Base-by-base conservation (phyloP, 2,113 vertebrate genomes). In the Entelurus aequoreus region DNA sequence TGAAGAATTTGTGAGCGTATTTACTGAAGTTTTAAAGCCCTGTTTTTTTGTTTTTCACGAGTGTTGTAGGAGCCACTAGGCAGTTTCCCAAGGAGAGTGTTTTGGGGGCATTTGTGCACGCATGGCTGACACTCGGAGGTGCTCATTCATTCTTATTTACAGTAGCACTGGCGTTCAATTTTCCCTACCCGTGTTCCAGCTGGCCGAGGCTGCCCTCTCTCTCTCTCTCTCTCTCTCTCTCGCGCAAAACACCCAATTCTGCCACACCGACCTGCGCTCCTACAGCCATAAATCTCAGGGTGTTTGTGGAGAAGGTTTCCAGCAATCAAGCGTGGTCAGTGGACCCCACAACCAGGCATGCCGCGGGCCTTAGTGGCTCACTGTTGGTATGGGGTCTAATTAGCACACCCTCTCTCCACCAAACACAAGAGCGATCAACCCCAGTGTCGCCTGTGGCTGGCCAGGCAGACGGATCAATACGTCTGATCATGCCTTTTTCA, bases 331-430 rank as follows among this genome's bases (percentile, higher is more conserved):
- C 65, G n/a, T 36, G 35, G 13, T 13, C 3, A 28, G 6, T 36
- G 10, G 28, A 5, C 12, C 28, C 51, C 51, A n/a, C 54, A 19
- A 56, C 15, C 67, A 73, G 66, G 66, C 51, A 4, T 57, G 79
- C 85, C 82, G 9, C 48, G 28, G 79, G 84, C 65, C 59, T 56
- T 57, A 54, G 78, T 71, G 51, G 48, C 74, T 84, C 82, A 75
- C 87, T 88, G 88, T 90, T 88, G 89, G 89, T 89, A 86, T 77
- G 80, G 79, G 80, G 79, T 86, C 85, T 88, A 89, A 91, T 90
- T 88, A 88, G 85, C 82, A 70, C 76, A 66, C 83, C 72, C 73
- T 3, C 51, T 8, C 35, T 36, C 13, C 1, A 37, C 53, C 85
- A 86, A 87, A 88, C 82, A 76, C 72, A 63, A 74, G 77, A 77